A percentile compares a stretch with the other conserved stretches of the same genome.
phyloP scores from a whole-genome alignment of 2,113 vertebrate genomes.

The Eclectus roratus region DNA sequence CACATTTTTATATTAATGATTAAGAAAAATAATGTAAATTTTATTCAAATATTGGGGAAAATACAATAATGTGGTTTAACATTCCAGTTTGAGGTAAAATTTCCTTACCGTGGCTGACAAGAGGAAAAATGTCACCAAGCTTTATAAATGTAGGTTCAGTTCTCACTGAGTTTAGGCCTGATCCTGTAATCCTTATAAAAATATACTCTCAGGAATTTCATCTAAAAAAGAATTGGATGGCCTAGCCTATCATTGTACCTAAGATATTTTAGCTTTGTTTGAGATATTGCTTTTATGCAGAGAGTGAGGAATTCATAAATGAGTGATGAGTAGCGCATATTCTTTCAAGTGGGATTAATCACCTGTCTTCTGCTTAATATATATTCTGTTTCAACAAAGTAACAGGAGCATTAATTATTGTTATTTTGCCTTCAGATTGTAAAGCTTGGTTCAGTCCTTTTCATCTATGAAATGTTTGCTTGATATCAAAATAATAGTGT shows the following conservation, averaged over 20 bases:
- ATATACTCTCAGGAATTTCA: background rate
- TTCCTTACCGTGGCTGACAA: background rate
- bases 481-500: conserved; percentile 28
- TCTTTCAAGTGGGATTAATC: conserved; percentile 59
- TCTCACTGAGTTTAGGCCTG: background rate
- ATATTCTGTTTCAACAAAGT: conserved; percentile 46
- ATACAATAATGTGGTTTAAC: background rate
- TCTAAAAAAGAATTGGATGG: background rate
- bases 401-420: conserved; percentile 59
- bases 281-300: background rate
- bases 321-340: conserved; percentile 30
- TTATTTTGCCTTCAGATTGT: conserved; percentile 40
- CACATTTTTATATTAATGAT: background rate
- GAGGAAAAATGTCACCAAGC: background rate
- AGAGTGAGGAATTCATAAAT: conserved; percentile 26
- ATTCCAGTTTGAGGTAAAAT: background rate
- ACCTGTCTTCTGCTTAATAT: conserved; percentile 45
- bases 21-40: background rate
- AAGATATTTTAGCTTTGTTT: conserved; percentile 2
- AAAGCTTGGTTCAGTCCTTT: conserved; percentile 4
- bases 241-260: background rate
- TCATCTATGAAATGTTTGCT: conserved; percentile 10
- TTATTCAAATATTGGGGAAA: background rate
- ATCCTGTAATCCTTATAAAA: background rate
- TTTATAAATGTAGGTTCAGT: background rate